phyloP scores from a whole-genome alignment of 2,888 invertebrate genomes.

The Bellardia bayeri region DNA sequence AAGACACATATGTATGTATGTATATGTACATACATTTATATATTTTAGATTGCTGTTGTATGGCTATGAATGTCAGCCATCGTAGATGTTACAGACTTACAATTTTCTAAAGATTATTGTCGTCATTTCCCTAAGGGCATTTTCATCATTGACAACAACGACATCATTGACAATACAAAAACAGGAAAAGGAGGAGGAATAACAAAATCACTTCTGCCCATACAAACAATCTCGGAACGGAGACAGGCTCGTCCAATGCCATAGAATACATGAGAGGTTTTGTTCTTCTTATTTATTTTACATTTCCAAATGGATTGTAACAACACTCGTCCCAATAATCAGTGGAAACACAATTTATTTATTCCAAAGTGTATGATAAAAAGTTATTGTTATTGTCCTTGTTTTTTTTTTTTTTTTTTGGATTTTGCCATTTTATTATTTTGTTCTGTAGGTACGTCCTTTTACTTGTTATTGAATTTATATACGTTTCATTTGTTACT shows the following conservation, averaged over 20 bases:
- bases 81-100: conserved; percentile 30
- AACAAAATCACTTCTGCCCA: neutral
- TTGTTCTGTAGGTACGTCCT: neutral
- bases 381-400: neutral
- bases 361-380: neutral
- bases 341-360: conserved; percentile 2
- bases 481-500: neutral
- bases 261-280: neutral
- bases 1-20: neutral
- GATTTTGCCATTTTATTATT: neutral
- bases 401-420: neutral
- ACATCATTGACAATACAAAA: conserved; percentile 65
- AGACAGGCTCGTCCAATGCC: neutral
- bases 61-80: neutral
- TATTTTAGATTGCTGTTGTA: conserved; percentile 4
- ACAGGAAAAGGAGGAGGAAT: conserved; percentile 54
- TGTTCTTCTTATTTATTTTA: neutral
- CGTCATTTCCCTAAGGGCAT: conserved; percentile 74
- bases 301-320: neutral
- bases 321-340: neutral
- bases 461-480: conserved; percentile 5
- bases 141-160: conserved; percentile 69
- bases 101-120: conserved; percentile 74
- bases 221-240: neutral
- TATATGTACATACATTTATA: neutral